Evolutionary conservation across 1,140 invertebrate genomes (phyloP), one percentile per base, ranked within the genome.

Genomic region (Cardiocondyla obscurior): DNA sequence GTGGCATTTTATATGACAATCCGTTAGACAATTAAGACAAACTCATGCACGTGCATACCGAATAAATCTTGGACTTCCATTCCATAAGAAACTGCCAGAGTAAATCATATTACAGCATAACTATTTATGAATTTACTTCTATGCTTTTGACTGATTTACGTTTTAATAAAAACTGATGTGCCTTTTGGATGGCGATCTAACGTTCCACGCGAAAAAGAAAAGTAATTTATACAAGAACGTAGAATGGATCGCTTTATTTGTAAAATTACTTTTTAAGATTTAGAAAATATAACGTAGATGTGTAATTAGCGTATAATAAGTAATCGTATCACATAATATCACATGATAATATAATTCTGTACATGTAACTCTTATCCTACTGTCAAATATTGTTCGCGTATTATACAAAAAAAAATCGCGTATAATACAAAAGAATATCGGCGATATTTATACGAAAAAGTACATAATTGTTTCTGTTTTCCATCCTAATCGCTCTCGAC

Each of bases 321-420:
- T 55, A 72, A 81, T 44, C 25, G 49, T 86, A 86, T 83, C 84
- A 85, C 62, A 79, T 55, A 79, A 44, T 85, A 86, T 76, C 69
- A 85, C 42, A 82, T 67, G 28, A 73, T 67, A 81, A 36, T 77
- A 30, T 67, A 67, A 65, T 60, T 60, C 36, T 77, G 22, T 67
- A 67, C 60, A 77, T 46, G 22, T 53, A 62, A 62, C 39, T 65
- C 33, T 53, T 77, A 77, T 65, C 33, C 44, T 77, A 77, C 22
- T 30, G n/a, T 77, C 30, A 14, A 79, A 42, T 55, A 39, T 55
- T 33, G 19, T 51, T 76, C 16, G 60, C 16, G 4, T 69, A 36
- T 67, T 39, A 79, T 76, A 49, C 19, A 28, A 19, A n/a, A 55
- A 19, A 69, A 25, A 22, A 39, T 39, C 67, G 28, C n/a, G n/a